Base-by-base conservation (phyloP, 2,113 vertebrate genomes). In the Macrotus californicus region DNA sequence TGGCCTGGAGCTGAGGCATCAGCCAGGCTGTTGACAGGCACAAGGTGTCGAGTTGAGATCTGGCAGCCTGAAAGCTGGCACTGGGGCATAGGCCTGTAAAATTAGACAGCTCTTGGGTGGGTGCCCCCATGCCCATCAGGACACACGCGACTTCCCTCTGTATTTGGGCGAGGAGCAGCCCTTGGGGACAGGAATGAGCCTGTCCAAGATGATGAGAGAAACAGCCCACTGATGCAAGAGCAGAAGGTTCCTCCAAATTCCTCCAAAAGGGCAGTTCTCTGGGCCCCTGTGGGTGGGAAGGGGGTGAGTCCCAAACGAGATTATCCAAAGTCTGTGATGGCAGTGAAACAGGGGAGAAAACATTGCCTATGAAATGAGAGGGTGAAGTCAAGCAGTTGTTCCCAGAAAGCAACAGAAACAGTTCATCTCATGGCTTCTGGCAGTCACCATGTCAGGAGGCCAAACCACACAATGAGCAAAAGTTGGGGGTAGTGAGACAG, bases 31-130 rank as follows among this genome's bases (percentile, higher is more conserved):
- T 90, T 97, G 96, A 97, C 92, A 94, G 91, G 91, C 81, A 54
- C 72, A 89, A 94, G 92, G 97, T 97, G 96, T 96, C 91, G 36
- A 94, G 91, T 94, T 93, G 97, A 97, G 95, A 92, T 92, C 96
- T 97, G 97, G 96, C 97, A 93, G 87, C 46, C 31, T 54, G 29
- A 48, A 79, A 70, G 83, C 75, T 97, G 94, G 97, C 59, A 2
- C 73, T 34, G 39, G n/a, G 67, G 92, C 72, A 41, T 2, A 46
- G 73, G n/a, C 77, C 92, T 89, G 48, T 96, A 97, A 97, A 94
- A 96, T 96, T 81, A 97, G 97, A 93, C 21, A 75, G 86, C 95
- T 93, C 56, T 91, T 96, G 90, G 96, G 92, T 92, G 88, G 93
- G 36, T 96, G 88, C 92, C 85, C 36, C 81, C 6, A 12, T 52